phyloP scores from a whole-genome alignment of 2,113 vertebrate genomes.

The Lagopus muta region DNA sequence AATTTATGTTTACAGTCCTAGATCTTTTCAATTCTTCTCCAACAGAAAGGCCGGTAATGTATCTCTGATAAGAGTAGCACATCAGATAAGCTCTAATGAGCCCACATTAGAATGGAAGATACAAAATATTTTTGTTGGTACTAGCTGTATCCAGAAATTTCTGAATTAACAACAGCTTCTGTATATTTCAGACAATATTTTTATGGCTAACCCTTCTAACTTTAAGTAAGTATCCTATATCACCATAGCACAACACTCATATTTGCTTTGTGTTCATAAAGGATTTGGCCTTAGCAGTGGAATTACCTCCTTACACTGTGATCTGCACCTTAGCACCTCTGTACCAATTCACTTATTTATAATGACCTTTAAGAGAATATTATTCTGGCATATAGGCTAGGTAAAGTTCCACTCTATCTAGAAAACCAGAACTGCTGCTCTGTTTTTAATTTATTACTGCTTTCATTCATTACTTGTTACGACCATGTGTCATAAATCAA shows the following conservation, averaged over 20 bases:
- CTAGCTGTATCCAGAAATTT: constrained; percentile 15
- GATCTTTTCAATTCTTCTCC: constrained; percentile 11
- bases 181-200: neutral
- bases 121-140: neutral
- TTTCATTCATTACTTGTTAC: constrained; percentile 14
- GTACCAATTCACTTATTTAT: neutral
- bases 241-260: neutral
- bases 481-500: neutral
- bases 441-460: neutral
- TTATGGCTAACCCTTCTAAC: neutral
- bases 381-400: neutral
- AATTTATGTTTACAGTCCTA: neutral
- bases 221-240: neutral
- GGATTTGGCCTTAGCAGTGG: neutral
- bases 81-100: constrained; percentile 60
- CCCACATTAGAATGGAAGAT: neutral
- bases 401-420: constrained; percentile 6
- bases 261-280: constrained; percentile 25
- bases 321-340: constrained; percentile 11
- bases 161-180: constrained; percentile 22
- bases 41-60: constrained; percentile 36
- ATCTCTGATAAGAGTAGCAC: constrained; percentile 36
- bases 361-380: constrained; percentile 17
- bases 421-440: neutral
- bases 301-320: neutral